Percentiles rank a stretch among this genome's conserved stretches.
Evolutionary conservation across 2,113 vertebrate genomes (phyloP).

Genomic region (Orthonyx spaldingii): DNA sequence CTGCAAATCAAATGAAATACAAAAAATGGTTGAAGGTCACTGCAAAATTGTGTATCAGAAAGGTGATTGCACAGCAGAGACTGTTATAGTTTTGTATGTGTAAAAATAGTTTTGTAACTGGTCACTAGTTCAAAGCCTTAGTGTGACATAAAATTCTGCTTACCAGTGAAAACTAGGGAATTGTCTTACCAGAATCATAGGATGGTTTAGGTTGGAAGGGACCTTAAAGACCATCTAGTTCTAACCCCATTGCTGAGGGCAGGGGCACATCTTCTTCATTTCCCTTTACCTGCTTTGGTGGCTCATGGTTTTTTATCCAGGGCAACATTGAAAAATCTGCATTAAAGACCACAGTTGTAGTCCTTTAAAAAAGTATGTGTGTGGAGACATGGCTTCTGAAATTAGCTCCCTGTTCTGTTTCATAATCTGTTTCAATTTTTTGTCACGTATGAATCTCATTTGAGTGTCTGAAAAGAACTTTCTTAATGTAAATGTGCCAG

Average conservation of each 20-base stretch:
- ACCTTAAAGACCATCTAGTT: neutral
- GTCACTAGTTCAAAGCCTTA: neutral
- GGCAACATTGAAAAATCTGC: neutral
- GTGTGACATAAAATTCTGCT: neutral
- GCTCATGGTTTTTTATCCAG: neutral
- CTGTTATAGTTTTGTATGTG: neutral
- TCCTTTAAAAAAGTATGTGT: neutral
- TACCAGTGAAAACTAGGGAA: neutral
- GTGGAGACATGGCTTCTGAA: neutral
- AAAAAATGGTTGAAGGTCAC: neutral
- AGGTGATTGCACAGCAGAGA: neutral
- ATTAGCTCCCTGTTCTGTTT: neutral
- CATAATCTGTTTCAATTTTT: neutral
- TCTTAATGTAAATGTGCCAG: neutral
- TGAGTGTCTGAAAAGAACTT: neutral
- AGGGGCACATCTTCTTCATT: neutral
- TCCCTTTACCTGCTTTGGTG: neutral
- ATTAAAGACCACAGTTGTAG: neutral
- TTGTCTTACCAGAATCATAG: neutral
- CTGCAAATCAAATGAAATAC: neutral
- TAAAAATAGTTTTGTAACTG: neutral
- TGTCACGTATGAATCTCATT: neutral
- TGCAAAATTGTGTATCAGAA: neutral
- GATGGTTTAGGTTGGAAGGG: neutral
- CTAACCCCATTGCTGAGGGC: neutral